Evolutionary conservation across 2,888 invertebrate genomes (phyloP).

Genomic region (Deilephila elpenor): DNA sequence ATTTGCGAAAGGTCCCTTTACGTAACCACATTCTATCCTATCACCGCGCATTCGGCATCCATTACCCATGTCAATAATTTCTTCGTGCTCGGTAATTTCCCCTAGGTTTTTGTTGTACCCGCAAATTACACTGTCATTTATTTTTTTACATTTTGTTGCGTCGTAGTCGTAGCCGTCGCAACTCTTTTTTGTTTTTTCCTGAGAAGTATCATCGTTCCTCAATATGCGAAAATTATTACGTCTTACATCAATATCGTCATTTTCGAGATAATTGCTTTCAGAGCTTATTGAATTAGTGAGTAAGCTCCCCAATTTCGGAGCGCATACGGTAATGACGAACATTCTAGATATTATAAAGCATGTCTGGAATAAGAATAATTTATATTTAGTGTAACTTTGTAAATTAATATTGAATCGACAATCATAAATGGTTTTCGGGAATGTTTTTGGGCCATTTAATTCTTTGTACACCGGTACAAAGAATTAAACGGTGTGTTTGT

Average conservation of each 20-base stretch:
- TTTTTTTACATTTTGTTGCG: conserved; percentile 56
- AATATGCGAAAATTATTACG: neutral
- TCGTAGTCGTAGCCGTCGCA: conserved; percentile 62
- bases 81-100: conserved; percentile 40
- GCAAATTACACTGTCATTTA: conserved; percentile 64
- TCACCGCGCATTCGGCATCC: conserved; percentile 61
- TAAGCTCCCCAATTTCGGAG: conserved; percentile 57
- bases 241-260: neutral
- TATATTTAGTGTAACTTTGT: neutral
- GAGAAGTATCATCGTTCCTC: neutral
- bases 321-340: conserved; percentile 45
- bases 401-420: no score
- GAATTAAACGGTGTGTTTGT: no score
- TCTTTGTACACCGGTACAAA: no score
- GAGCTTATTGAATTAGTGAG: conserved; percentile 51
- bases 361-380: conserved; percentile 46
- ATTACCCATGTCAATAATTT: conserved; percentile 52
- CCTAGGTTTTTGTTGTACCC: conserved; percentile 70
- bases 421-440: no score
- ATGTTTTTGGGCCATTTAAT: no score
- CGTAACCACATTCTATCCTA: conserved; percentile 75
- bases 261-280: conserved; percentile 45
- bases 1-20: conserved; percentile 41
- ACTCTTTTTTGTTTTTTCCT: conserved; percentile 29
- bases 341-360: conserved; percentile 42